Evolutionary conservation across 2,888 invertebrate species (phyloP).

Genomic region (Pedicia rivosa): DNA sequence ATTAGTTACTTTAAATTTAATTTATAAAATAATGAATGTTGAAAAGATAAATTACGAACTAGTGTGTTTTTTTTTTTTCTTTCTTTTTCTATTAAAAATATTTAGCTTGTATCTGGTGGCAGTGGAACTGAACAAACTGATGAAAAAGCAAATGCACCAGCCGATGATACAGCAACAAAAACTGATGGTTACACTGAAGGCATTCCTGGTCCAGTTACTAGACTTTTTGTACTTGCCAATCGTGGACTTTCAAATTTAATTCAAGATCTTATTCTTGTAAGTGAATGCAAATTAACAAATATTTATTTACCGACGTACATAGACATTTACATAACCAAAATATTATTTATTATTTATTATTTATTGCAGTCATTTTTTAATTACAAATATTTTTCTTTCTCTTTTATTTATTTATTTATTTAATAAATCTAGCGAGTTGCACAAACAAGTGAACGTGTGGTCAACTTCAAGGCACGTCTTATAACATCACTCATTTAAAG

Average conservation of each 20-base stretch:
- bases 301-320: not conserved
- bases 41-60: too few relatives aligned
- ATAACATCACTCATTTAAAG: conserved; percentile 76
- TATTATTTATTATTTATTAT: not conserved
- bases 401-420: not conserved
- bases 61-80: too few relatives aligned
- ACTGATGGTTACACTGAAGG: conserved; percentile 58
- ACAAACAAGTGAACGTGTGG: conserved; percentile 79
- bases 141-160: conserved; percentile 36
- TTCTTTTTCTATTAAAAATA: not conserved
- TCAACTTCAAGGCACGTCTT: conserved; percentile 84
- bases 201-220: conserved; percentile 73
- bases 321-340: not conserved
- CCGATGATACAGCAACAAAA: conserved; percentile 37
- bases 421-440: conserved; percentile 48
- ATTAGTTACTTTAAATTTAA: conserved; percentile 1
- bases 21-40: not conserved
- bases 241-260: conserved; percentile 73
- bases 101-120: conserved; percentile 65
- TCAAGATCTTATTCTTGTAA: conserved; percentile 74
- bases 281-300: too few relatives aligned
- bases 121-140: conserved; percentile 47
- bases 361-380: not conserved
- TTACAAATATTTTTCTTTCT: conserved; percentile 13
- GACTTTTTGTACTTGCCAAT: conserved; percentile 75